phyloP scores from a whole-genome alignment of 2,888 invertebrate genomes.

The Agriotes lineatus region DNA sequence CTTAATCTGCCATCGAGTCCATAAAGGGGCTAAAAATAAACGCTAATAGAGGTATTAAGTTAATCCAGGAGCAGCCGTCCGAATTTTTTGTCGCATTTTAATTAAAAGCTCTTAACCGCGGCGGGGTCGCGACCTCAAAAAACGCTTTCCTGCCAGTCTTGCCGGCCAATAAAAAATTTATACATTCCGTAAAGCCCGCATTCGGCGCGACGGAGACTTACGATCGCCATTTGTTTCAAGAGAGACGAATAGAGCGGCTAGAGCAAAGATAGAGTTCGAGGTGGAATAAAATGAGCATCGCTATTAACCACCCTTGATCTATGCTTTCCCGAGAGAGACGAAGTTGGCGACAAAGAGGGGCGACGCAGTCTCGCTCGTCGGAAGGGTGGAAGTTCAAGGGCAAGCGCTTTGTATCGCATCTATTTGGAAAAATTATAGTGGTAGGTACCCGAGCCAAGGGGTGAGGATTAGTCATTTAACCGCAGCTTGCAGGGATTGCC shows the following conservation, averaged over 20 bases:
- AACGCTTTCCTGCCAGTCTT: conserved; percentile 10
- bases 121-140: neutral
- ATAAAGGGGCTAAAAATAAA: too few species aligned
- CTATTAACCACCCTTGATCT: conserved; percentile 41
- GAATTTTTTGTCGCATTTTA: neutral
- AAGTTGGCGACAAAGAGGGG: neutral
- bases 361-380: too few species aligned
- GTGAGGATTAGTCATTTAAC: neutral
- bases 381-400: conserved; percentile 2
- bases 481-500: neutral
- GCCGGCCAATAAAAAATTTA: conserved; percentile 34
- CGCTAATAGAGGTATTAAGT: neutral
- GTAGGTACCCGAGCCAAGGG: neutral
- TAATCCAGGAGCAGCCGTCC: too few species aligned
- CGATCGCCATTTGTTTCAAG: conserved; percentile 35
- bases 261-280: conserved; percentile 31
- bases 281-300: conserved; percentile 33
- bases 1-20: too few species aligned
- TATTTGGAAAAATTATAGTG: conserved; percentile 5
- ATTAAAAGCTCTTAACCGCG: conserved; percentile 3
- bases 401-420: neutral
- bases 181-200: conserved; percentile 28
- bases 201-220: conserved; percentile 29
- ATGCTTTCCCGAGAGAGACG: conserved; percentile 25
- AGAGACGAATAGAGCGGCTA: conserved; percentile 30